Evolutionary conservation across 2,888 invertebrate genomes (phyloP).

Genomic region (Drosophila kanekoi): DNA sequence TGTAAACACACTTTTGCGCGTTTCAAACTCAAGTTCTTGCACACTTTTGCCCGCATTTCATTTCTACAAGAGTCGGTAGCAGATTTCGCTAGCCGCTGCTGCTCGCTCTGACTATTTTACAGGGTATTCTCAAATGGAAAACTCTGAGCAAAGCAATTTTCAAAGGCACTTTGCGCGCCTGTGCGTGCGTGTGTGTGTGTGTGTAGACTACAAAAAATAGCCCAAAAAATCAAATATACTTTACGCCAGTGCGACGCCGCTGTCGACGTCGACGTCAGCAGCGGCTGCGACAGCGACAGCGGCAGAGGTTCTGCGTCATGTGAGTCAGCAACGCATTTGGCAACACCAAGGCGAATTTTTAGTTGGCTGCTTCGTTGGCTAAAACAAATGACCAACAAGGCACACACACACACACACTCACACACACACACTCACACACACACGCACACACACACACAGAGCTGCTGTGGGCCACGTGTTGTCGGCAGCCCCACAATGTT

Average conservation of each 20-base stretch:
- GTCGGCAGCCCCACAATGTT: slow-evolving; percentile 51
- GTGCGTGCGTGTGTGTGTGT: slow-evolving; percentile 10
- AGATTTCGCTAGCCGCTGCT: background rate
- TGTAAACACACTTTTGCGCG: background rate
- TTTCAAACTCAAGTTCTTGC: too few relatives aligned
- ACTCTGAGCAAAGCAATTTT: slow-evolving; percentile 49
- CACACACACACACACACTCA: slow-evolving; percentile 28
- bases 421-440: slow-evolving; percentile 7
- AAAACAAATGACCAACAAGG: slow-evolving; percentile 56
- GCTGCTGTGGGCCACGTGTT: slow-evolving; percentile 47
- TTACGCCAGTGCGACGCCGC: slow-evolving; percentile 71
- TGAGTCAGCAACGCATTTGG: slow-evolving; percentile 80
- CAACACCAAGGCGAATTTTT: slow-evolving; percentile 64
- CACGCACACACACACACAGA: slow-evolving; percentile 10
- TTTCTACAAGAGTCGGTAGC: too few relatives aligned
- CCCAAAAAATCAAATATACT: slow-evolving; percentile 13
- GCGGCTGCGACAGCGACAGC: slow-evolving; percentile 1
- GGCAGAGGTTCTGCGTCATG: slow-evolving; percentile 75
- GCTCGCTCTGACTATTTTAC: slow-evolving; percentile 1
- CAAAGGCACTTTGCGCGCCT: slow-evolving; percentile 65
- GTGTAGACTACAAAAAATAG: slow-evolving; percentile 48
- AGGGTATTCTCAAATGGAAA: slow-evolving; percentile 33
- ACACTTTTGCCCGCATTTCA: too few relatives aligned
- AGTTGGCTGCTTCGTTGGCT: slow-evolving; percentile 51
- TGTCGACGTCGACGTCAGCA: slow-evolving; percentile 18